phyloP scores from a whole-genome alignment of 1,140 invertebrate species.

The Pseudobourletiella spinata region DNA sequence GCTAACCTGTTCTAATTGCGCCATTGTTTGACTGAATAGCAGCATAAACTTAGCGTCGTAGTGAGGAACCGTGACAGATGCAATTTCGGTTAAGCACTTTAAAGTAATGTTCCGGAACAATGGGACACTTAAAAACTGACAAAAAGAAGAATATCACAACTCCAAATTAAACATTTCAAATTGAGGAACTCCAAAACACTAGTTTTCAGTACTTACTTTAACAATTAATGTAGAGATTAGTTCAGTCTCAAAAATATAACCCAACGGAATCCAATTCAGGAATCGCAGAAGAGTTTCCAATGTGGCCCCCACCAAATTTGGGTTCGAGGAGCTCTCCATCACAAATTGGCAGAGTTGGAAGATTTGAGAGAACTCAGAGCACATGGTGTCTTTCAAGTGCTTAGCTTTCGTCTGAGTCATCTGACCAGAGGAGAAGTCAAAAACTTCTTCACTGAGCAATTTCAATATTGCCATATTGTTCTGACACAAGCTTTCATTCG shows the following conservation, averaged over 20 bases:
- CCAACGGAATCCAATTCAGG: slow-evolving; percentile 98
- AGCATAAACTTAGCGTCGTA: slow-evolving; percentile 88
- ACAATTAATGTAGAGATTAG: slow-evolving; percentile 88
- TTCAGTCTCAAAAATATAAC: slow-evolving; percentile 99
- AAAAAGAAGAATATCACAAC: slow-evolving; percentile 37
- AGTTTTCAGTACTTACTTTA: slow-evolving; percentile 66
- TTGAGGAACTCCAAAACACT: no score
- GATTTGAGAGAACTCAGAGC: slow-evolving; percentile 95
- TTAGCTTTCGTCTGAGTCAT: slow-evolving; percentile 98
- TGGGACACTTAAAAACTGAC: slow-evolving; percentile 87
- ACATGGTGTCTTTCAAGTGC: slow-evolving; percentile 99
- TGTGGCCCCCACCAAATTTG: slow-evolving; percentile 83
- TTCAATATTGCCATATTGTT: slow-evolving; percentile 99
- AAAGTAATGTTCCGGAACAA: slow-evolving; percentile 97
- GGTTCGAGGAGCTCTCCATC: slow-evolving; percentile 93
- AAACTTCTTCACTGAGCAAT: slow-evolving; percentile 95
- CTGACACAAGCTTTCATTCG: slow-evolving; percentile 96
- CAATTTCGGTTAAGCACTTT: slow-evolving; percentile 97
- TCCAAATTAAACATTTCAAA: no score
- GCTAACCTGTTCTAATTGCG: slow-evolving; percentile 70
- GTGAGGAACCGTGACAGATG: slow-evolving; percentile 68
- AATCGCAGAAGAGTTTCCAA: slow-evolving; percentile 93
- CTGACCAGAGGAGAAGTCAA: slow-evolving; percentile 96
- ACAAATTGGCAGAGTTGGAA: slow-evolving; percentile 97
- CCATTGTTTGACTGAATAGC: slow-evolving; percentile 83